Base-by-base conservation (phyloP, 2,113 vertebrate species). In the Colinus virginianus region DNA sequence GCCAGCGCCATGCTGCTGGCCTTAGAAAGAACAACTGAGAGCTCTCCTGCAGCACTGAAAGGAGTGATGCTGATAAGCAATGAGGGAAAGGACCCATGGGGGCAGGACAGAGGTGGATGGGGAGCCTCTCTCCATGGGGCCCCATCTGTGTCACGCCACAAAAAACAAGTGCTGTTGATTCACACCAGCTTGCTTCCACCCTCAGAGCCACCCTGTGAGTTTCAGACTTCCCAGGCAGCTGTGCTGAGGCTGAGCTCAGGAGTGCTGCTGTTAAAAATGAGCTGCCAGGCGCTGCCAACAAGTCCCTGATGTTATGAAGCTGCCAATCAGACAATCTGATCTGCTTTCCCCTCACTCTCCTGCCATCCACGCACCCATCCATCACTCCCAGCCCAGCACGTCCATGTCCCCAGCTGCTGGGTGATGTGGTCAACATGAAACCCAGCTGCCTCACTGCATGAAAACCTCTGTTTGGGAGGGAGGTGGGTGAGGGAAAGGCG, bases 221-320 rank as follows among this genome's bases (percentile, higher is more conserved):
- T 75, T 42, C 17, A 48, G 26, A 38, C 70, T 89, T 63, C 81
- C 7, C 0, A 80, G 58, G 58, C 79, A 84, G 48, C 62, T 66
- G 45, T 26, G 42, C 38, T 45, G 56, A 66, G 78, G 38, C 84
- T 67, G 32, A 92, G 69, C 75, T 17, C 74, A 34, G 40, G n/a
- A 55, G 67, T 74, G 48, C 56, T 36, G 58, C 63, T 14, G n/a
- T 89, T 83, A 75, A 70, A 95, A 78, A 91, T 48, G 63, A 91
- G 58, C 81, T 78, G 61, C 64, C 87, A 63, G 70, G 63, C 81
- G 53, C 81, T 78, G 61, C 64, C 87, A 63, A 75, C n/a, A 38
- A 76, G 63, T 53, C 63, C 13, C 43, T 62, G 81, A 48, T 34
- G 63, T 70, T 75, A 88, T 75, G 72, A 86, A 86, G 56, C 76